Evolutionary conservation across 2,797 vertebrate species (phyloP).

Genomic region (Thaleichthys pacificus): DNA sequence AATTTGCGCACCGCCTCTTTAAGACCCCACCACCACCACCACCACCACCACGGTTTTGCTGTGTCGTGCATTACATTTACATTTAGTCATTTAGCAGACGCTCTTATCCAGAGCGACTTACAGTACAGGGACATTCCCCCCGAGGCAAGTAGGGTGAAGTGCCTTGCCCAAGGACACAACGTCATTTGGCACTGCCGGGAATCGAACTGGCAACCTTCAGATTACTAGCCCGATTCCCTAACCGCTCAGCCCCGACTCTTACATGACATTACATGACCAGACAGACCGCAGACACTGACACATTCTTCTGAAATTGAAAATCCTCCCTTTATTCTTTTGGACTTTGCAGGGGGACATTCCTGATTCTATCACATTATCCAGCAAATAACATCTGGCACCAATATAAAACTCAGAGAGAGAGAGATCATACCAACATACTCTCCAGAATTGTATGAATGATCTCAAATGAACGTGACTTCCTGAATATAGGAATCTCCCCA

Average conservation of each 20-base stretch:
- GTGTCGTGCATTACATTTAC: neutral
- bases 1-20: neutral
- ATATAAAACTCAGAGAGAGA: neutral
- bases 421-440: neutral
- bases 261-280: constrained; percentile 1
- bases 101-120: too few relatives aligned
- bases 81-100: too few relatives aligned
- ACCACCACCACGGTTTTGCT: neutral
- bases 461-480: neutral
- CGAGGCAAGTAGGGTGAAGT: too few relatives aligned
- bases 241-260: too few relatives aligned
- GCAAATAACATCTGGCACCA: neutral
- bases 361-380: neutral
- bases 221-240: too few relatives aligned
- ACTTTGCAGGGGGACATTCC: neutral
- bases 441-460: too few relatives aligned
- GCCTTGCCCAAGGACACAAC: too few relatives aligned
- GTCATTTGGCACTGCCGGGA: too few relatives aligned
- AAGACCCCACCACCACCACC: neutral
- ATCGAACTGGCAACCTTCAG: too few relatives aligned
- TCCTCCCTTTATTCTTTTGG: neutral
- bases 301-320: constrained; percentile 15
- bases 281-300: neutral
- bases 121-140: too few relatives aligned
- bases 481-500: neutral